Evolutionary conservation across 1,140 invertebrate genomes (phyloP).

Genomic region (Callitettix versicolor): DNA sequence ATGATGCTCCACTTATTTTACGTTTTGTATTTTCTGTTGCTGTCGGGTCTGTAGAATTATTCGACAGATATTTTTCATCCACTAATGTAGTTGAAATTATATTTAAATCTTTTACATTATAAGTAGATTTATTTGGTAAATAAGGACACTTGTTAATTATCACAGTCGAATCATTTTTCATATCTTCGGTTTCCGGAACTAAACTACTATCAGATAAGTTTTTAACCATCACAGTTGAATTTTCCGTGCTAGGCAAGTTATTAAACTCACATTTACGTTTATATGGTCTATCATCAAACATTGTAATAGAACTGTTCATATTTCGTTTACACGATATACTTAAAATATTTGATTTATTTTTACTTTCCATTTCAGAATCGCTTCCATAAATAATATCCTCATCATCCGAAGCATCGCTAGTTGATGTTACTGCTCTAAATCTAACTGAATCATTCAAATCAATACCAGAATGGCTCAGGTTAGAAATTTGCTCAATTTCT

Average conservation of each 20-base stretch:
- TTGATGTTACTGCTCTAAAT: background rate
- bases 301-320: background rate
- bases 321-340: background rate
- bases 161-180: too few relatives aligned
- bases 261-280: background rate
- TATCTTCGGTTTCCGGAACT: too few relatives aligned
- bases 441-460: slow-evolving; percentile 19
- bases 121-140: background rate
- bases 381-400: slow-evolving; percentile 52
- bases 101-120: background rate
- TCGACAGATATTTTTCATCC: background rate
- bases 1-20: background rate
- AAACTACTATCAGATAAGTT: background rate
- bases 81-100: background rate
- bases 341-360: slow-evolving; percentile 1
- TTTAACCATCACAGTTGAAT: too few relatives aligned
- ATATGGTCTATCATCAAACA: background rate
- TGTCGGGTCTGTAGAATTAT: background rate
- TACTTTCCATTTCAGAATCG: slow-evolving; percentile 48
- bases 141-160: too few relatives aligned
- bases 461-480: slow-evolving; percentile 16
- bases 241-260: background rate
- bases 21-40: background rate
- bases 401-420: slow-evolving; percentile 23
- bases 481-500: slow-evolving; percentile 14